Conservation (phyloP, 2,888 invertebrate species). For the Athetis lepigone region DNA sequence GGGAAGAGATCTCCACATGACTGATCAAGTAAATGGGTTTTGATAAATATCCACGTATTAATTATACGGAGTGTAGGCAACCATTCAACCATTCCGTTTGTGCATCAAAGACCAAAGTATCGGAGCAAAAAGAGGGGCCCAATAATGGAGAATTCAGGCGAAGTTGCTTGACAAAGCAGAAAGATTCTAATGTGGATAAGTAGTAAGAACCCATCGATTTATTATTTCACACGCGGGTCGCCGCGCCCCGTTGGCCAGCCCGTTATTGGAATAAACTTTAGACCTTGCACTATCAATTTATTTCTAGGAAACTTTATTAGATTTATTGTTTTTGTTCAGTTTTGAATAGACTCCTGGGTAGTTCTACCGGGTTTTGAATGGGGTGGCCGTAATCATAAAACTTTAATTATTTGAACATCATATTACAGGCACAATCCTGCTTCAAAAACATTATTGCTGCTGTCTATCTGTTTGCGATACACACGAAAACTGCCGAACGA, state of each 20-base stretch:
- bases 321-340: slow-evolving; percentile 45
- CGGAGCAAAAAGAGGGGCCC: slow-evolving; percentile 17
- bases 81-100: slow-evolving; percentile 8
- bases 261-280: slow-evolving; percentile 50
- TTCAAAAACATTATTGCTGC: too few species aligned
- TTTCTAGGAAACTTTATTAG: slow-evolving; percentile 30
- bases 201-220: slow-evolving; percentile 24
- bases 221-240: slow-evolving; percentile 34
- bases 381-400: neutral
- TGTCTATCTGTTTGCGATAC: too few species aligned
- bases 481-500: too few species aligned
- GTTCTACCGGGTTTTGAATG: neutral
- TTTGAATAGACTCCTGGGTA: slow-evolving; percentile 1
- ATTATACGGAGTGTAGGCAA: slow-evolving; percentile 19
- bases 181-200: slow-evolving; percentile 41
- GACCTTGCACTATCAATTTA: slow-evolving; percentile 52
- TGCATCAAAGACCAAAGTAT: slow-evolving; percentile 30
- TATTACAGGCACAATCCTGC: neutral
- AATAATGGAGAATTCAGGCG: slow-evolving; percentile 9
- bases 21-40: slow-evolving; percentile 23
- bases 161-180: slow-evolving; percentile 32
- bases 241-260: neutral
- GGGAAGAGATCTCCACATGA: slow-evolving; percentile 1
- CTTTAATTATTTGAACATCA: neutral
- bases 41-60: slow-evolving; percentile 19